These are phyloP conservation scores for Thymelicus lineola DNA, from an alignment of 2,888 invertebrate genomes.

Conservation along the genomic window DNA sequence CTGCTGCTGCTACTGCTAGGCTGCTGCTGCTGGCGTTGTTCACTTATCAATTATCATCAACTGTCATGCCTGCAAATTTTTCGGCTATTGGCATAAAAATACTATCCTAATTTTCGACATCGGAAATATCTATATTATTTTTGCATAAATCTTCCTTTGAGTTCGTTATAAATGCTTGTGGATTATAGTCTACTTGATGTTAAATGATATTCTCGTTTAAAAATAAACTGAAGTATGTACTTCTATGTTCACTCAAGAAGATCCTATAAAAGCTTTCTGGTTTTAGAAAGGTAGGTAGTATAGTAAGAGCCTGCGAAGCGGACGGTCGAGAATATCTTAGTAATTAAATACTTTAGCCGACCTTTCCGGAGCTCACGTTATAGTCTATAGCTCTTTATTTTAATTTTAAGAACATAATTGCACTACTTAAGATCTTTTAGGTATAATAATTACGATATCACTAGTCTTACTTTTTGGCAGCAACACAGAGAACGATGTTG, in stretches of 20 bases:
- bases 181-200: too few relatives aligned
- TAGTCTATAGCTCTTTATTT: slow-evolving; percentile 50
- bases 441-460: background rate
- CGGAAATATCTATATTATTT: too few relatives aligned
- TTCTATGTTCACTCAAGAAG: background rate
- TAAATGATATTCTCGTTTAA: too few relatives aligned
- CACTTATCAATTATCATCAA: too few relatives aligned
- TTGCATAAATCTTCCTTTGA: too few relatives aligned
- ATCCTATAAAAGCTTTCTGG: slow-evolving; percentile 5
- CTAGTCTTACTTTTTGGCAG: background rate
- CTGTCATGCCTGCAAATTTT: too few relatives aligned
- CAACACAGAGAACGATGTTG: background rate
- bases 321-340: slow-evolving; percentile 54
- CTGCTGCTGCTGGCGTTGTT: too few relatives aligned
- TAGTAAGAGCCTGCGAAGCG: slow-evolving; percentile 46
- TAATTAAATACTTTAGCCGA: slow-evolving; percentile 70
- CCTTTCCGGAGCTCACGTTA: slow-evolving; percentile 58
- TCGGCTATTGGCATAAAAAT: too few relatives aligned
- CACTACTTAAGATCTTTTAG: slow-evolving; percentile 36
- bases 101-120: too few relatives aligned
- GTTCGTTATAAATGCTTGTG: too few relatives aligned
- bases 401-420: slow-evolving; percentile 54
- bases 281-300: slow-evolving; percentile 21
- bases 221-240: too few relatives aligned
- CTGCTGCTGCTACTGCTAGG: too few relatives aligned